Evolutionary conservation across 1,140 invertebrate species (phyloP).

Genomic region (Lanistes nyassanus): DNA sequence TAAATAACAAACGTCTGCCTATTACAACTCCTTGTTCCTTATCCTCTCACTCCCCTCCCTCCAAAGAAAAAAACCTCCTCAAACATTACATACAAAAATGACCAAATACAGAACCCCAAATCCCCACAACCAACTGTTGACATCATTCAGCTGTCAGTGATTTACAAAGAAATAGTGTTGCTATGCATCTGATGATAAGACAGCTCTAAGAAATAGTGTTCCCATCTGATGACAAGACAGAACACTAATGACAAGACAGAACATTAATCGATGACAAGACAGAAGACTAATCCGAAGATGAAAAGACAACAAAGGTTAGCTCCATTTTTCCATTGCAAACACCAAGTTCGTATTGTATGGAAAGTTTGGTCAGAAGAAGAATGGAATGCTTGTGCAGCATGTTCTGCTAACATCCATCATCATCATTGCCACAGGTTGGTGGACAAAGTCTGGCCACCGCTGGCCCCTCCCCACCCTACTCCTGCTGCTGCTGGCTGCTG

Average conservation of each 20-base stretch:
- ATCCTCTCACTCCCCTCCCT: no score
- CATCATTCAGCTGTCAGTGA: no score
- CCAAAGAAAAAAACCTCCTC: no score
- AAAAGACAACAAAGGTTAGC: background rate
- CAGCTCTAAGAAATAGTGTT: no score
- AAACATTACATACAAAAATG: no score
- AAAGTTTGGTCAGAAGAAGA: background rate
- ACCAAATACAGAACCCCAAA: no score
- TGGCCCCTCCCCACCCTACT: conserved; percentile 29
- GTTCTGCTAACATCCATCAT: background rate
- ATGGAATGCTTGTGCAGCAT: background rate
- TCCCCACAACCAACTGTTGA: no score
- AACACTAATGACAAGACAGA: background rate
- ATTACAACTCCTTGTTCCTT: no score
- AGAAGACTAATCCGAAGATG: background rate
- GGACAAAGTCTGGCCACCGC: conserved; percentile 46
- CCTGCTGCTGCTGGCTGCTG: conserved; percentile 26
- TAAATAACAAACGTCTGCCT: no score
- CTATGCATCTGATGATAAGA: no score
- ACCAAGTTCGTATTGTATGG: background rate
- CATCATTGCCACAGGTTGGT: conserved; percentile 54
- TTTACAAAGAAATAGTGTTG: no score
- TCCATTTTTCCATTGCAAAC: background rate
- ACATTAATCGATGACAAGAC: background rate
- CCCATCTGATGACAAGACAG: no score